Percentiles rank a stretch among this genome's conserved stretches.
phyloP scores from a whole-genome alignment of 2,888 invertebrate species.

The Coelinius sp. region DNA sequence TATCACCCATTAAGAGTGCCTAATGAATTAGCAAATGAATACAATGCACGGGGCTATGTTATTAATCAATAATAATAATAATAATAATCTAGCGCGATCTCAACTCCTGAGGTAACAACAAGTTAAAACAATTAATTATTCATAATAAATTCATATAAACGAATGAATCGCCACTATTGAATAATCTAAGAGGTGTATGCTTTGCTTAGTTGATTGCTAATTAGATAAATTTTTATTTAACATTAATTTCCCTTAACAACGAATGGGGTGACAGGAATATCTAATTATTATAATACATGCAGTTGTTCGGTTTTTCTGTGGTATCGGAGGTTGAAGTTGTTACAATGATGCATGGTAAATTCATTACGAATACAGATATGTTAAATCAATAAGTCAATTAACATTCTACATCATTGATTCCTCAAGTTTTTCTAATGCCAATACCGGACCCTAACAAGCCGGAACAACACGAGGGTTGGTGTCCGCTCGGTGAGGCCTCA shows the following conservation, averaged over 20 bases:
- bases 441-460: slow-evolving; percentile 89
- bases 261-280: background rate
- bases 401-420: slow-evolving; percentile 45
- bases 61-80: slow-evolving; percentile 45
- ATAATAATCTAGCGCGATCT: slow-evolving; percentile 62
- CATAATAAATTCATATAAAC: slow-evolving; percentile 43
- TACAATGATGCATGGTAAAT: slow-evolving; percentile 14
- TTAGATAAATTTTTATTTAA: slow-evolving; percentile 42
- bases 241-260: slow-evolving; percentile 40
- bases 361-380: slow-evolving; percentile 6
- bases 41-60: slow-evolving; percentile 45
- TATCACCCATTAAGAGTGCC: slow-evolving; percentile 38
- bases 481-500: slow-evolving; percentile 83
- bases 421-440: slow-evolving; percentile 76
- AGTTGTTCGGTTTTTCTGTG: slow-evolving; percentile 31
- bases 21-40: slow-evolving; percentile 41
- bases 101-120: slow-evolving; percentile 70
- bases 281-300: no score
- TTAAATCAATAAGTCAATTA: slow-evolving; percentile 24
- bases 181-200: slow-evolving; percentile 48
- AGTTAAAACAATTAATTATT: background rate
- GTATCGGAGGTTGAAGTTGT: slow-evolving; percentile 41
- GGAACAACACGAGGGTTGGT: slow-evolving; percentile 92
- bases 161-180: slow-evolving; percentile 49
- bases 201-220: slow-evolving; percentile 55